These are phyloP conservation scores for Metaphire vulgaris DNA, from an alignment of 1,140 invertebrate genomes.

Conservation along the genomic window DNA sequence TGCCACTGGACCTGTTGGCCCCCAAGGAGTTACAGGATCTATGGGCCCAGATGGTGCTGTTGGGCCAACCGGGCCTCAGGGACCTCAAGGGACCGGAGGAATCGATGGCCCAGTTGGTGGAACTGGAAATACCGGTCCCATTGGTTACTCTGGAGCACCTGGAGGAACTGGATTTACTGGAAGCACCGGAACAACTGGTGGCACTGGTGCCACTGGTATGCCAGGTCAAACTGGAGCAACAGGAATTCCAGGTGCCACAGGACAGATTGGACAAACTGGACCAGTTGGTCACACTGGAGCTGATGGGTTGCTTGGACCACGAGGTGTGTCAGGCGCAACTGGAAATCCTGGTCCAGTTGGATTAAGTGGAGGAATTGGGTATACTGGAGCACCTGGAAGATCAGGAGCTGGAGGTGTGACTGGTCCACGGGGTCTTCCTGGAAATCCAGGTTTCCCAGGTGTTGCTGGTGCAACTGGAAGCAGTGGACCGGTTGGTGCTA, in stretches of 20 bases:
- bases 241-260: conserved; percentile 49
- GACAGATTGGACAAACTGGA: conserved; percentile 11
- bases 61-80: conserved; percentile 13
- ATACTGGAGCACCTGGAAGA: not conserved
- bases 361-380: not conserved
- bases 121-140: not conserved
- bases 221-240: conserved; percentile 53
- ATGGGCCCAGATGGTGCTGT: conserved; percentile 32
- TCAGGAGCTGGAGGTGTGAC: not conserved
- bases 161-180: conserved; percentile 50
- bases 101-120: not conserved
- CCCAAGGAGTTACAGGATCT: conserved; percentile 1
- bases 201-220: not conserved
- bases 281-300: not conserved
- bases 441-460: not conserved
- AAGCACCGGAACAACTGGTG: conserved; percentile 50
- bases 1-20: conserved; percentile 19
- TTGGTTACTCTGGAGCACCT: not conserved
- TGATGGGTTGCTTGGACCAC: not conserved
- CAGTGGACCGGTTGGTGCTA: not conserved
- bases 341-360: not conserved
- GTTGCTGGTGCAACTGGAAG: not conserved
- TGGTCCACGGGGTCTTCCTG: not conserved
- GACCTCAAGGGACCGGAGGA: conserved; percentile 22
- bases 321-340: not conserved